Base-by-base conservation (phyloP, 1,140 invertebrate species). In the Dolichoris vasculosae region DNA sequence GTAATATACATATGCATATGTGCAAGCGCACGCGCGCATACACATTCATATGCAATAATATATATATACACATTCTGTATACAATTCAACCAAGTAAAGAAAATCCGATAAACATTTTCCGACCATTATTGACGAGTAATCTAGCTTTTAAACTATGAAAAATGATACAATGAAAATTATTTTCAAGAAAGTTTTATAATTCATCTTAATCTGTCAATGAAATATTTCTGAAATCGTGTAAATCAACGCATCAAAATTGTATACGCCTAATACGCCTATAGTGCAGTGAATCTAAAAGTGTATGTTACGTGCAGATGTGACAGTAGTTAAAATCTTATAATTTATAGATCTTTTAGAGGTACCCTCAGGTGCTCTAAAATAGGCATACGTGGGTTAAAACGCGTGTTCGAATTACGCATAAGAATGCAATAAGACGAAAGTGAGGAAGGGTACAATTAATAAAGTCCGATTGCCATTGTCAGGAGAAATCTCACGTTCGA, bases 401-500 rank as follows among this genome's bases (percentile, higher is more conserved):
- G 67, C 38, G 35, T 38, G 6, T 35, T 35, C 38, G 38, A 69
- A 1, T 3, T 69, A 13, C 15, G 35, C 35, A 67, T 20, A 4
- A 6, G 23, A 20, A 9, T 15, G 32, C 7, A 38, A 17, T 13
- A 69, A 35, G 35, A 23, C 35, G 15, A 38, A 38, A 69, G 17
- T 69, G 2, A n/a, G 67, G 38, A 69, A 69, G 67, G 38, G n/a
- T 32, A 17, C 38, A 35, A 69, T 69, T 69, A 69, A 69, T 20
- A 69, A 15, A 23, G 67, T 17, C 69, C 26, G 69, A 73, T 73
- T 43, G 23, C 69, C 38, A 43, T 43, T 73, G 69, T 73, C 20
- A 75, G n/a, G 43, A 55, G 75, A 55, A 17, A 77, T 77, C 46
- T 48, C 15, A 11, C 75, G 75, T 48, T 77, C 75, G 75, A 48